Evolutionary conservation across 2,113 vertebrate species (phyloP).

Genomic region (Pelecanoides urinatrix): DNA sequence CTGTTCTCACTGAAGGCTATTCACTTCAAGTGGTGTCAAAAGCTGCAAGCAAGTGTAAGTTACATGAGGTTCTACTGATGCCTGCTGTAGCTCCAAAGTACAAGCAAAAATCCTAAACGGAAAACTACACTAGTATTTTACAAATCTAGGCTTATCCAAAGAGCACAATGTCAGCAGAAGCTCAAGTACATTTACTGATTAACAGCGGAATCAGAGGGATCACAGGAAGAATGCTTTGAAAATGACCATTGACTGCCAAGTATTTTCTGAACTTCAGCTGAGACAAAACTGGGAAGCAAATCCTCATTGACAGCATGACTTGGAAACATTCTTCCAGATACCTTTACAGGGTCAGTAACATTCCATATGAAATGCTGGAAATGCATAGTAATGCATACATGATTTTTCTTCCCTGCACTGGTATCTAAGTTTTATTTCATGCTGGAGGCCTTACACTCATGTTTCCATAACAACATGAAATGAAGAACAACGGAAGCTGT

Average conservation of each 20-base stretch:
- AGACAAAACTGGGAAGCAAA: not conserved
- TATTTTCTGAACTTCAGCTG: not conserved
- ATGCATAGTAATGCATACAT: not conserved
- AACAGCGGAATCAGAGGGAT: not conserved
- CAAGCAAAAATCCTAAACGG: not conserved
- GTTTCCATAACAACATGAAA: slow-evolving; percentile 14
- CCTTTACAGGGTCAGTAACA: not conserved
- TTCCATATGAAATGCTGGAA: not conserved
- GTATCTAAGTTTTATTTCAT: not conserved
- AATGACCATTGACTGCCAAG: not conserved
- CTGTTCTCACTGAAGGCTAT: not conserved
- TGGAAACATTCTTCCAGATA: not conserved
- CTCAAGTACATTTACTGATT: not conserved
- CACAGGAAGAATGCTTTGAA: not conserved
- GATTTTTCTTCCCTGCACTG: not conserved
- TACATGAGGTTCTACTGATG: not conserved
- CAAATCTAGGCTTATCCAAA: not conserved
- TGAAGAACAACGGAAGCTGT: not conserved
- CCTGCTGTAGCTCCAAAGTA: not conserved
- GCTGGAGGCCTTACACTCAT: not conserved
- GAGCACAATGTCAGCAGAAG: not conserved
- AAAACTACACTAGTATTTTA: not conserved
- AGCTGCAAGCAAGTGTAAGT: not conserved
- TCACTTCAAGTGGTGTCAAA: not conserved
- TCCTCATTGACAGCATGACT: not conserved